Conservation (phyloP, 1,140 invertebrate species). For the Monomorium pharaonis region DNA sequence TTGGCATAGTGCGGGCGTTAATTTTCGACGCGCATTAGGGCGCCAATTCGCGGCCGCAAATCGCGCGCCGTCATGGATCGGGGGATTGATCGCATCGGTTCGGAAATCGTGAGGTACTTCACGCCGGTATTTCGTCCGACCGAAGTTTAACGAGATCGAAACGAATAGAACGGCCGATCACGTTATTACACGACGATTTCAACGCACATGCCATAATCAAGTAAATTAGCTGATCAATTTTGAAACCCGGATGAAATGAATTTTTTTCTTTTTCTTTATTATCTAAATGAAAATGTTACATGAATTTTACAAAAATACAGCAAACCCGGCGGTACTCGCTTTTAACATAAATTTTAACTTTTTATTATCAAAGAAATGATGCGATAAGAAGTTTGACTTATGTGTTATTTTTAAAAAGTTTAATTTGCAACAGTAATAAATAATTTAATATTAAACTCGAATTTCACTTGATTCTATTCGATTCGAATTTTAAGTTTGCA, state of each 20-base stretch:
- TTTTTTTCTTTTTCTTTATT: neutral
- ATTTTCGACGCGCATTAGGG: constrained; percentile 30
- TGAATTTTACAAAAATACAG: neutral
- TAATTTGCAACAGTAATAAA: neutral
- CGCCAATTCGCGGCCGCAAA: constrained; percentile 29
- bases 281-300: neutral
- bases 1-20: constrained; percentile 22
- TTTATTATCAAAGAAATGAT: neutral
- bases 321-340: neutral
- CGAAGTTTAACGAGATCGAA: neutral
- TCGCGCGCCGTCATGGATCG: constrained; percentile 20
- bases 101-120: constrained; percentile 15
- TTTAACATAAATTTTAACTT: neutral
- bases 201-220: neutral
- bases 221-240: constrained; percentile 1
- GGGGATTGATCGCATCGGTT: constrained; percentile 23
- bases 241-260: neutral
- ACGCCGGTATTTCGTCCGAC: neutral
- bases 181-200: constrained; percentile 25
- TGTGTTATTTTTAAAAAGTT: neutral
- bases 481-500: too few relatives aligned
- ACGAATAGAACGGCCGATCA: neutral
- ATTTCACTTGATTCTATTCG: neutral
- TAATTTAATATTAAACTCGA: neutral
- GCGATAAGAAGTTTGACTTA: neutral